Base-by-base conservation (phyloP, 2,113 vertebrate genomes). In the Laterallus jamaicensis region DNA sequence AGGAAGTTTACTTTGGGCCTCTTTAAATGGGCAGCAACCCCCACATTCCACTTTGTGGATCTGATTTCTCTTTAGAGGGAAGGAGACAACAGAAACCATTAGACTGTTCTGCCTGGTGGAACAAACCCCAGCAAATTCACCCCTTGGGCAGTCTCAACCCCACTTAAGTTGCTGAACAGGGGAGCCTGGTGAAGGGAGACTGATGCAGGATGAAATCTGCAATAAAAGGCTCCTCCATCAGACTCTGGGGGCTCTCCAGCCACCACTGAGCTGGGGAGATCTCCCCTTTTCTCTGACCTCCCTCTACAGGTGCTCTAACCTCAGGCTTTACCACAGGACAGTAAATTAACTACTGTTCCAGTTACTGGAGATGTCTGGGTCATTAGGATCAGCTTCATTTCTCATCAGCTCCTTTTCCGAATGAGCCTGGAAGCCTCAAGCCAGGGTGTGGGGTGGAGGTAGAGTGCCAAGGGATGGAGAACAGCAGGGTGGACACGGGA, bases 1-100 rank as follows among this genome's bases (percentile, higher is more conserved):
- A 88, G 82, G 92, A 96, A 92, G 95, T 92, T 95, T 94, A 86
- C 93, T 90, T 90, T 90, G 90, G 92, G 86, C 76, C 94, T 87
- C 62, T 81, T 82, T 86, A 79, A 82, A 81, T 6, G 29, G 86
- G 74, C 70, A 97, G 93, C 88, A 87, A 60, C 80, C 39, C 14
- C 0, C 63, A 70, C n/a, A 26, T 83, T 92, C 74, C 95, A 52
- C 60, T 19, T 44, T 66, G 50, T 10, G 2, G 77, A 56, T 66
- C 74, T 15, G 15, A 75, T 52, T 80, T 63, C 66, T 86, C 73
- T 12, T 29, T 11, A 49, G 56, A 75, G 29, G 83, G 83, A 82
- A 88, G 64, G 59, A 91, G 91, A 79, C 73, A 88, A 40, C 54
- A 76, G 58, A 58, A 91, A 76, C 37, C 59, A 69, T 76, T 4